phyloP scores from a whole-genome alignment of 2,888 invertebrate species.

The Lasioglossum marginatum region DNA sequence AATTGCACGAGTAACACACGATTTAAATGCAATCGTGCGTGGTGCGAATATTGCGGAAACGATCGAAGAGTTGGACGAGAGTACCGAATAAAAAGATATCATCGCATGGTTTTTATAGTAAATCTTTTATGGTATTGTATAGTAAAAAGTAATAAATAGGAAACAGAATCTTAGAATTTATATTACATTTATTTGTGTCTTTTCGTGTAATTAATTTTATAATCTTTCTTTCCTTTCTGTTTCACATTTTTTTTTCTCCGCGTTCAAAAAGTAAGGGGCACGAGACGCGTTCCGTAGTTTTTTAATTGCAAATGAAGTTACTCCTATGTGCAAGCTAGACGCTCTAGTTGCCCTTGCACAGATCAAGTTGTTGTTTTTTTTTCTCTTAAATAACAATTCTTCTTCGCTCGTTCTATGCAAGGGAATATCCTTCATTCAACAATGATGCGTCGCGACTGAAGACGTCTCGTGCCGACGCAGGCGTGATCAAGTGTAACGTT shows the following conservation, averaged over 20 bases:
- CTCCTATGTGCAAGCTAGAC: slow-evolving; percentile 39
- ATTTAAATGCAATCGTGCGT: slow-evolving; percentile 75
- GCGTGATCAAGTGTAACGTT: slow-evolving; percentile 68
- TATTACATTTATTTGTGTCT: slow-evolving; percentile 84
- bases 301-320: slow-evolving; percentile 45
- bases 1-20: slow-evolving; percentile 85
- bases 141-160: slow-evolving; percentile 32
- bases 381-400: slow-evolving; percentile 62
- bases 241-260: slow-evolving; percentile 55
- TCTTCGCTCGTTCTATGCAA: slow-evolving; percentile 50
- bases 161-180: slow-evolving; percentile 79
- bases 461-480: slow-evolving; percentile 73
- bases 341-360: slow-evolving; percentile 55
- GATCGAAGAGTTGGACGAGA: slow-evolving; percentile 67
- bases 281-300: slow-evolving; percentile 62
- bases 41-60: slow-evolving; percentile 55
- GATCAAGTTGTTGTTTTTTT: slow-evolving; percentile 41
- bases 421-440: slow-evolving; percentile 44
- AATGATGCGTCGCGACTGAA: slow-evolving; percentile 53
- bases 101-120: slow-evolving; percentile 17
- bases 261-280: slow-evolving; percentile 63
- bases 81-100: slow-evolving; percentile 54
- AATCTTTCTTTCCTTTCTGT: slow-evolving; percentile 64
- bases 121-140: slow-evolving; percentile 3
- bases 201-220: slow-evolving; percentile 79